Evolutionary conservation across 2,113 vertebrate genomes (phyloP).

Genomic region (Nibea albiflora): DNA sequence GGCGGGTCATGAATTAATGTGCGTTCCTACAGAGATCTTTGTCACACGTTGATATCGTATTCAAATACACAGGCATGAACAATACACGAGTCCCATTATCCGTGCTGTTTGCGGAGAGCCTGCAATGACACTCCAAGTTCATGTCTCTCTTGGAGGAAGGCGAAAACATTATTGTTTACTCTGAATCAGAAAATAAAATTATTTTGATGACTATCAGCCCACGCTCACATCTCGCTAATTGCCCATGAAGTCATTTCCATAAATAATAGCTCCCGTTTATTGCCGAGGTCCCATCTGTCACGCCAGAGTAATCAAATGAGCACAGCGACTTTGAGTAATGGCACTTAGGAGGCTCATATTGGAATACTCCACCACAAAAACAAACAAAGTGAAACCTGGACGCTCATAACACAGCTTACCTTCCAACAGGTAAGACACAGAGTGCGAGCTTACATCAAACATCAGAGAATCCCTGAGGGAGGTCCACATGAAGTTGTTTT

Average conservation of each 20-base stretch:
- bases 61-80: neutral
- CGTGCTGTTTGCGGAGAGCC: slow-evolving; percentile 26
- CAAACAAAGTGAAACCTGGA: slow-evolving; percentile 10
- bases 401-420: slow-evolving; percentile 13
- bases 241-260: slow-evolving; percentile 75
- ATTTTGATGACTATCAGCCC: slow-evolving; percentile 56
- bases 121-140: slow-evolving; percentile 56
- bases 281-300: slow-evolving; percentile 64
- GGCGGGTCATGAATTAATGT: neutral
- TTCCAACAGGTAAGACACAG: neutral
- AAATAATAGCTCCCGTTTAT: slow-evolving; percentile 74
- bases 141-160: slow-evolving; percentile 10
- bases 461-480: too few relatives aligned
- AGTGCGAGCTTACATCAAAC: slow-evolving; percentile 2
- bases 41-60: slow-evolving; percentile 24
- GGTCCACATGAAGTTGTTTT: too few relatives aligned
- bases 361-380: slow-evolving; percentile 23
- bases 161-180: slow-evolving; percentile 34
- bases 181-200: slow-evolving; percentile 57
- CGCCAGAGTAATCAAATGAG: slow-evolving; percentile 68
- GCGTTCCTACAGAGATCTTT: slow-evolving; percentile 4
- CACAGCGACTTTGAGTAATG: slow-evolving; percentile 66
- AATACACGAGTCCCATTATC: slow-evolving; percentile 14
- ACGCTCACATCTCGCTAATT: slow-evolving; percentile 71
- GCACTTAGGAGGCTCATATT: slow-evolving; percentile 17